phyloP scores from a whole-genome alignment of 2,113 vertebrate species.

The Serilophus lunatus region DNA sequence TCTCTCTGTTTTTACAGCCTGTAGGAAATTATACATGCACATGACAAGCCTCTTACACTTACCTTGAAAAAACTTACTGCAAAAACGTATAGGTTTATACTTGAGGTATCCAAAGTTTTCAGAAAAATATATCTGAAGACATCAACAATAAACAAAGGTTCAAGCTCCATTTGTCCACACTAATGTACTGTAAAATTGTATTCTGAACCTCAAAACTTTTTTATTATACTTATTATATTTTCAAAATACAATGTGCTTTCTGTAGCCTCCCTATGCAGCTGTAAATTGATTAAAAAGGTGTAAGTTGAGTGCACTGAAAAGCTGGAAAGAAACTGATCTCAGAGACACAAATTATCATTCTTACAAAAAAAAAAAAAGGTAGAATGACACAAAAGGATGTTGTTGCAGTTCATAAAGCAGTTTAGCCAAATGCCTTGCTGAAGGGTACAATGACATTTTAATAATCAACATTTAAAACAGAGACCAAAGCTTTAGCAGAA shows the following conservation, averaged over 20 bases:
- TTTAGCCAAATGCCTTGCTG: not conserved
- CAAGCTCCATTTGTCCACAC: not conserved
- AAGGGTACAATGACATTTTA: not conserved
- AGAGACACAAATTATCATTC: not conserved
- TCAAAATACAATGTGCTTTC: not conserved
- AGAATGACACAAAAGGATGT: not conserved
- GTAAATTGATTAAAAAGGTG: not conserved
- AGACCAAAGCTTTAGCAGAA: not conserved
- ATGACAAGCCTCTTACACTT: not conserved
- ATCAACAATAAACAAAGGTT: not conserved
- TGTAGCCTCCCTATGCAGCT: rapidly evolving
- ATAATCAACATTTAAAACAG: not conserved
- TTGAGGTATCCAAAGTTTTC: not conserved
- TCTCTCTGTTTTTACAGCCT: not conserved
- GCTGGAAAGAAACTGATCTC: not conserved
- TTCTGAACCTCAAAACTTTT: not conserved
- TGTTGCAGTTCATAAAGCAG: not conserved
- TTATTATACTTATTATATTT: not conserved
- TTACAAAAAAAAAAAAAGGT: not conserved
- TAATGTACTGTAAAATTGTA: not conserved
- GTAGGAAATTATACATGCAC: not conserved
- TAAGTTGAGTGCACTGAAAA: not conserved
- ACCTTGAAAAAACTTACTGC: not conserved
- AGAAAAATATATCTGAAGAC: not conserved
- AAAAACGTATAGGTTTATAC: not conserved